Base-by-base conservation (phyloP, 35 echinoderm and acorn worm species). In the Ophioderma brevispina region DNA sequence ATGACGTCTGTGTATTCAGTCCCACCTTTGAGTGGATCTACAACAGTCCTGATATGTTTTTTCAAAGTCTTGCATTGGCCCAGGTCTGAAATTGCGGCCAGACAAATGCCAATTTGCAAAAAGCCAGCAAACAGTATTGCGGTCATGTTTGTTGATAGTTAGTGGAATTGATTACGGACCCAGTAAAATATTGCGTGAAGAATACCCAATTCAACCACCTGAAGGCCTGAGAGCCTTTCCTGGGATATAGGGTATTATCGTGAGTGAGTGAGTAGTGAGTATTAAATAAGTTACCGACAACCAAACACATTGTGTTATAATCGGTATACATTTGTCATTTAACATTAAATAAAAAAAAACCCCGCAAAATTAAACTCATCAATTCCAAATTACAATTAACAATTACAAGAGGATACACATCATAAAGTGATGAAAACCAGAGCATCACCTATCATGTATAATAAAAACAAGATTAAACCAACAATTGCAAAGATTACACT, bases 11-110 rank as follows among this genome's bases (percentile, higher is more conserved):
- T 52, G 46, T 52, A 52, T 52, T 52, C 21, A 52, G 46, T 21
- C 1, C 35, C 39, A 43, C 40, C 31, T 83, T 83, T 83, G 81
- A 83, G 31, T 46, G 38, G 30, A 75, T 87, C 52, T 33, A 87
- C n/a, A n/a, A n/a, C n/a, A n/a, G n/a, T n/a, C n/a, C n/a, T 18
- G 3, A 38, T 15, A 50, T 39, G 35, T 87, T 94, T 4, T 86
- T 90, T 40, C 59, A 31, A 1, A 84, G 87, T 0, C 80, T 94
- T 1, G 23, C 81, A 8, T 21, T 33, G 1, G 88, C 93, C 8
- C n/a, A n/a, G 78, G 84, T 52, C 36, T 94, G 25, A 94, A 81
- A 49, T 55, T 94, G n/a, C n/a, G n/a, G n/a, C n/a, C n/a, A n/a
- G n/a, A n/a, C n/a, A n/a, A n/a, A n/a, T n/a, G n/a, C n/a, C 41